Evolutionary conservation across 1,140 invertebrate genomes (phyloP).

Genomic region (Temnothorax nylanderi): DNA sequence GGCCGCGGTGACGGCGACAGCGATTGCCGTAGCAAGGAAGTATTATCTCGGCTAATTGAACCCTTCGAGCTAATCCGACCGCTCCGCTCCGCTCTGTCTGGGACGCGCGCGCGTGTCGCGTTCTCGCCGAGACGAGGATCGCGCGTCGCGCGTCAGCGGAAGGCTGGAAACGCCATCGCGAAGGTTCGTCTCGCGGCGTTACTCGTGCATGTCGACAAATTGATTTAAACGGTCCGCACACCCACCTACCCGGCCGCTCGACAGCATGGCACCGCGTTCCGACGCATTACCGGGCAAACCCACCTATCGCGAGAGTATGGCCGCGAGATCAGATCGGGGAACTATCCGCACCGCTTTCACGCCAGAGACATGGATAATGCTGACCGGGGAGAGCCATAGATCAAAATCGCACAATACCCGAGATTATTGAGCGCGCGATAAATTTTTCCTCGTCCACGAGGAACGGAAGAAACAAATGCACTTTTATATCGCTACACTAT

Average conservation of each 20-base stretch:
- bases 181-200: conserved; percentile 29
- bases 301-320: conserved; percentile 31
- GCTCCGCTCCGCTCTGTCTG: background rate
- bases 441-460: background rate
- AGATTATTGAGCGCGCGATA: background rate
- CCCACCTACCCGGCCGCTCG: conserved; percentile 57
- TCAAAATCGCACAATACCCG: conserved; percentile 18
- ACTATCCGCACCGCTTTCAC: conserved; percentile 27
- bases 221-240: conserved; percentile 73
- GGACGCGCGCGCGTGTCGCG: background rate
- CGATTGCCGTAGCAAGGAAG: background rate
- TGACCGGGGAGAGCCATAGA: background rate
- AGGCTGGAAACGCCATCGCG: conserved; percentile 40
- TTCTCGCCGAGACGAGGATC: background rate
- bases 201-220: conserved; percentile 70
- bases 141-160: conserved; percentile 44
- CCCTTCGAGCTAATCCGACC: background rate
- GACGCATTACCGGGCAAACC: conserved; percentile 3
- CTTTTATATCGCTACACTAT: background rate
- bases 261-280: conserved; percentile 41
- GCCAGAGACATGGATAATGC: conserved; percentile 8
- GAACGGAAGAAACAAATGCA: conserved; percentile 4
- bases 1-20: background rate
- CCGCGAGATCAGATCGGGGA: conserved; percentile 11
- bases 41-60: background rate